Evolutionary conservation across 2,888 invertebrate genomes (phyloP).

Genomic region (Steromphala cineraria): DNA sequence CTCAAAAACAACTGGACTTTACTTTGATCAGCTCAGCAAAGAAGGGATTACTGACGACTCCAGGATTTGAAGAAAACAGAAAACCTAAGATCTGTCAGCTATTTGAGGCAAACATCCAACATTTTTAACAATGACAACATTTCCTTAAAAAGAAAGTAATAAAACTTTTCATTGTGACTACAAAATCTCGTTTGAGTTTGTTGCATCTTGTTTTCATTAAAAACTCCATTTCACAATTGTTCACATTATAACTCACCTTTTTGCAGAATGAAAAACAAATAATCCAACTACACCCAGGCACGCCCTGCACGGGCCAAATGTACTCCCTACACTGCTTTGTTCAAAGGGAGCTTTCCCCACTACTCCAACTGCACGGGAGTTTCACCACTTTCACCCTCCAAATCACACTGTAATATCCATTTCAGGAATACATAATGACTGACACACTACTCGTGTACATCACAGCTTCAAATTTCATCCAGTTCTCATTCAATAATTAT

Average conservation of each 20-base stretch:
- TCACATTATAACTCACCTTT: neutral
- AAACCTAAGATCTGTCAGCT: too few relatives aligned
- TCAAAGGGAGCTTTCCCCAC: neutral
- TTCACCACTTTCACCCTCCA: neutral
- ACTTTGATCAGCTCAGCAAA: neutral
- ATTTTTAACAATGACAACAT: neutral
- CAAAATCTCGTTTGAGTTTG: too few relatives aligned
- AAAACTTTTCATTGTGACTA: too few relatives aligned
- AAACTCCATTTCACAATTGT: neutral
- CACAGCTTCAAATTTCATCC: constrained; percentile 6
- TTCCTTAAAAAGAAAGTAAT: neutral
- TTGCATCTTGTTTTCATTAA: neutral
- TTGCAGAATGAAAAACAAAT: neutral
- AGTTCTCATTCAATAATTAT: constrained; percentile 13
- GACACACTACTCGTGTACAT: neutral
- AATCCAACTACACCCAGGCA: neutral
- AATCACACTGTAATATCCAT: constrained; percentile 4
- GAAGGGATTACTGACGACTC: neutral
- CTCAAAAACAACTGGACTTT: neutral
- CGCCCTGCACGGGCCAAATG: neutral
- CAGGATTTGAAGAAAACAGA: neutral
- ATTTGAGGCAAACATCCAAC: too few relatives aligned
- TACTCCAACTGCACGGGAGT: neutral
- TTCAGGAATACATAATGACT: neutral
- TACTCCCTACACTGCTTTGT: neutral